phyloP scores from a whole-genome alignment of 2,113 vertebrate genomes.

The Pristiophorus japonicus region DNA sequence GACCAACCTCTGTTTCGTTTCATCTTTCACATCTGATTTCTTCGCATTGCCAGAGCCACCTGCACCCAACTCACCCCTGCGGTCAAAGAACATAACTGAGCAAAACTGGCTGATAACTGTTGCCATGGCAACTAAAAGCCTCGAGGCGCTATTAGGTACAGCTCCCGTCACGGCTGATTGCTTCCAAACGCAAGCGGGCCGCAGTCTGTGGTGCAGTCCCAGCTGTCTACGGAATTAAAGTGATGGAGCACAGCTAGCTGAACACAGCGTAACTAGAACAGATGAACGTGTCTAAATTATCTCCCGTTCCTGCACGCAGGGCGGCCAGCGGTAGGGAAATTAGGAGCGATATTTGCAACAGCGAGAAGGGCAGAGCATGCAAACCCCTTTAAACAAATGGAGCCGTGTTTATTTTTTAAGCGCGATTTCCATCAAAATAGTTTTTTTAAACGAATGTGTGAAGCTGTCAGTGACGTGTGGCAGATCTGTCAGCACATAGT shows the following conservation, averaged over 20 bases:
- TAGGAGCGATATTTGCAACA: neutral
- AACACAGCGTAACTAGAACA: neutral
- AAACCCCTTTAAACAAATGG: neutral
- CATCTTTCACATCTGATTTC: neutral
- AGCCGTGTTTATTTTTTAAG: neutral
- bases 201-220: neutral
- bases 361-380: neutral
- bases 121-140: neutral
- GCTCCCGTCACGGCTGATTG: neutral
- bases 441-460: neutral
- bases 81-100: neutral
- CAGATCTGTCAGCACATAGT: neutral
- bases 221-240: neutral
- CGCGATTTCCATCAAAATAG: neutral
- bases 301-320: neutral
- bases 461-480: neutral
- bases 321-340: neutral
- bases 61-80: neutral
- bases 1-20: neutral
- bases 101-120: too few species aligned
- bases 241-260: neutral
- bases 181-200: neutral
- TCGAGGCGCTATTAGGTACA: neutral
- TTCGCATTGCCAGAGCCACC: neutral
- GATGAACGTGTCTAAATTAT: neutral